Evolutionary conservation across 2,888 invertebrate species (phyloP).

Genomic region (Drosophila mercatorum): DNA sequence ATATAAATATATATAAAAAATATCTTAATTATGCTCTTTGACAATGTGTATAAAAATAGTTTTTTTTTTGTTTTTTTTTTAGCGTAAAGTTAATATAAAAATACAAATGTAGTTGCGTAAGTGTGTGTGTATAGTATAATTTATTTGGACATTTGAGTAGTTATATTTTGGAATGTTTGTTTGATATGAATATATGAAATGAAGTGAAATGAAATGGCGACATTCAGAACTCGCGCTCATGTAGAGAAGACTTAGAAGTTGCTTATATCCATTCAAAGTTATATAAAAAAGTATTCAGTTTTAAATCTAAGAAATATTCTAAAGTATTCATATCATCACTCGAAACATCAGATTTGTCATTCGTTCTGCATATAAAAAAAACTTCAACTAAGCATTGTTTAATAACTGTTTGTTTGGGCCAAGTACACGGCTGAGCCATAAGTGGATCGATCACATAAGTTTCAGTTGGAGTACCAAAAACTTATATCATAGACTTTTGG

Average conservation of each 20-base stretch:
- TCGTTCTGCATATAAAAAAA: conserved; percentile 28
- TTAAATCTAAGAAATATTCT: neutral
- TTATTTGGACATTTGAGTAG: conserved; percentile 28
- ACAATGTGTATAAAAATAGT: conserved; percentile 71
- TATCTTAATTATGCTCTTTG: conserved; percentile 57
- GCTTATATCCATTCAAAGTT: conserved; percentile 8
- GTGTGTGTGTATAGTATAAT: conserved; percentile 20
- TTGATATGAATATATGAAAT: conserved; percentile 36
- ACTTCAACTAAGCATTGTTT: conserved; percentile 38
- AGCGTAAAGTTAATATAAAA: conserved; percentile 40
- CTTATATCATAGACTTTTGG: conserved; percentile 27
- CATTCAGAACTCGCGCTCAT: neutral
- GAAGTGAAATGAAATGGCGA: conserved; percentile 10
- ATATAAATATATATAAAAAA: conserved; percentile 58
- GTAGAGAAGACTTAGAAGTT: neutral
- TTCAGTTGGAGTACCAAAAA: conserved; percentile 27
- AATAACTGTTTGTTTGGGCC: conserved; percentile 32
- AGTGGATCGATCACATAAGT: neutral
- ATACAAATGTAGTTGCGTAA: conserved; percentile 44
- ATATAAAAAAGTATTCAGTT: neutral
- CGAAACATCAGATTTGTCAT: neutral
- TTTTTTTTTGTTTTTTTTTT: conserved; percentile 18
- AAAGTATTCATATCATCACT: conserved; percentile 4
- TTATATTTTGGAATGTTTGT: conserved; percentile 20
- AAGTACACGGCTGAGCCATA: conserved; percentile 40